A percentile compares a stretch with the other conserved stretches of the same genome.
Evolutionary conservation across 1,140 invertebrate species (phyloP).

Genomic region (Leptinotarsa undecemlineata): DNA sequence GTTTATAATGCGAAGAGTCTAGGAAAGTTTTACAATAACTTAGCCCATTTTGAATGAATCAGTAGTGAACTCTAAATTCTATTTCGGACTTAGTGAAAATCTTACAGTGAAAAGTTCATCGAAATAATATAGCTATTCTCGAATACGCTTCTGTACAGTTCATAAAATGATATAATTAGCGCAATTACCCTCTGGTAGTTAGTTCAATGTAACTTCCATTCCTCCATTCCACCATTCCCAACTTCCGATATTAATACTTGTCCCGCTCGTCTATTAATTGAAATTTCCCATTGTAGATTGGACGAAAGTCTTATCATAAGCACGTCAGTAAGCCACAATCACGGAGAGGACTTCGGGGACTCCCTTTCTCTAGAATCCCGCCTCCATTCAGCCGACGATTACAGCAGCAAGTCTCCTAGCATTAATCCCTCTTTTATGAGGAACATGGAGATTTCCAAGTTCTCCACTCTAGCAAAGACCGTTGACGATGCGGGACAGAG

Average conservation of each 20-base stretch:
- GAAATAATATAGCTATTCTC: too few species aligned
- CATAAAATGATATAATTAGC: too few species aligned
- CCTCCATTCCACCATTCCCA: background rate
- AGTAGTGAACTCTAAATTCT: too few species aligned
- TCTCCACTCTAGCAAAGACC: conserved; percentile 42
- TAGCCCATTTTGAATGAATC: too few species aligned
- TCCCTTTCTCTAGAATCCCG: conserved; percentile 36
- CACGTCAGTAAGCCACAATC: conserved; percentile 28
- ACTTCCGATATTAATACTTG: background rate
- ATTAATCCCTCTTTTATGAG: conserved; percentile 53
- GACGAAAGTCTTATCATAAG: conserved; percentile 60
- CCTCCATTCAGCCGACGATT: conserved; percentile 36
- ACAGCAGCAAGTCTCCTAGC: conserved; percentile 39
- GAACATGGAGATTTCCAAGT: conserved; percentile 53
- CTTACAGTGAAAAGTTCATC: too few species aligned
- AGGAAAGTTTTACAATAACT: too few species aligned
- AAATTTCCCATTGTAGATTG: conserved; percentile 56
- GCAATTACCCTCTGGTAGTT: too few species aligned
- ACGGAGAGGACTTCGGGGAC: conserved; percentile 42
- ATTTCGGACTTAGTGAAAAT: too few species aligned
- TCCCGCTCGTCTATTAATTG: background rate
- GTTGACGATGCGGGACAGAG: conserved; percentile 32
- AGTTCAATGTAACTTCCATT: background rate
- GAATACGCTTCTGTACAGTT: too few species aligned
- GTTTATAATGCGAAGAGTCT: too few species aligned